phyloP scores from a whole-genome alignment of 2,888 invertebrate genomes.

The Cantharis flavilabris region DNA sequence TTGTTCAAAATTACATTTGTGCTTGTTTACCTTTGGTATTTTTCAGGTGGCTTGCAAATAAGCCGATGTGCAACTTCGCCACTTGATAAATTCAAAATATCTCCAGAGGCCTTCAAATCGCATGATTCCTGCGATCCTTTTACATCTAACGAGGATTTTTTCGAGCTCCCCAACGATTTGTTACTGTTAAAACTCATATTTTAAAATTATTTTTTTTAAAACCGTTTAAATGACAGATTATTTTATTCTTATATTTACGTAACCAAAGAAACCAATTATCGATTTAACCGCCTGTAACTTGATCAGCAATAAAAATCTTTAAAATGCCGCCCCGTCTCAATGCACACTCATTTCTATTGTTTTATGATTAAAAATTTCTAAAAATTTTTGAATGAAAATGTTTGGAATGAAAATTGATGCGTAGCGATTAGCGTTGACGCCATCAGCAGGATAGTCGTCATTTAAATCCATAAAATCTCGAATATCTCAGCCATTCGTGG shows the following conservation, averaged over 20 bases:
- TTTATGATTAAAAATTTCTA: too few species aligned
- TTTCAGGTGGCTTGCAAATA: slow-evolving; percentile 31
- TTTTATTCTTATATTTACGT: not conserved
- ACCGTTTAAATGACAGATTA: not conserved
- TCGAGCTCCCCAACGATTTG: not conserved
- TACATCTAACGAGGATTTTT: not conserved
- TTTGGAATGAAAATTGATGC: too few species aligned
- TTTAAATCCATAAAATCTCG: too few species aligned
- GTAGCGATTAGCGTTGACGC: too few species aligned
- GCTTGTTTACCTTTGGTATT: slow-evolving; percentile 24
- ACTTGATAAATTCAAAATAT: not conserved
- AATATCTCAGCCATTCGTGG: too few species aligned
- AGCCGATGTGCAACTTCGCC: slow-evolving; percentile 5
- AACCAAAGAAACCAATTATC: not conserved
- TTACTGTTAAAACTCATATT: not conserved
- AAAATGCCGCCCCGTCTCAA: not conserved
- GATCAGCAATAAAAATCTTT: not conserved
- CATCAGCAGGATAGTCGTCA: too few species aligned
- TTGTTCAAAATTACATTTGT: not conserved
- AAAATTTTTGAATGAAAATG: too few species aligned
- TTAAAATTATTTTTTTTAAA: not conserved
- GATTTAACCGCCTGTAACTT: not conserved
- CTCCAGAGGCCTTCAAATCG: not conserved
- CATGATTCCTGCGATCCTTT: not conserved
- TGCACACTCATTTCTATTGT: not conserved